A percentile compares a stretch with the other conserved stretches of the same genome.
phyloP scores from a whole-genome alignment of 2,888 invertebrate genomes.

The Lacanobia wlatinum region DNA sequence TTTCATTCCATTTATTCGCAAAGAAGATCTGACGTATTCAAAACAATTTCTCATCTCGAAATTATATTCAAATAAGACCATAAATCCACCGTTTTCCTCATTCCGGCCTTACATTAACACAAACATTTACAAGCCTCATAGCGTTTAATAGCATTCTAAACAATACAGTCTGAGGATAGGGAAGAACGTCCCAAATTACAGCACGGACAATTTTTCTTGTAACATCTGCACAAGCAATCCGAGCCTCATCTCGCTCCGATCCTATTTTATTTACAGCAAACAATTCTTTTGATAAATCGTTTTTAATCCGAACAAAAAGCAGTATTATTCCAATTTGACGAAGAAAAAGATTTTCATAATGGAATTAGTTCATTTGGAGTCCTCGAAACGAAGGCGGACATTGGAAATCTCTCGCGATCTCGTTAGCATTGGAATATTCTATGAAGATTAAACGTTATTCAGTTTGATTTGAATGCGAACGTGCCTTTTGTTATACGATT shows the following conservation, averaged over 20 bases:
- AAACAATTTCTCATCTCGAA: conserved; percentile 24
- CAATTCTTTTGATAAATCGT: conserved; percentile 74
- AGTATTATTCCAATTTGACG: conserved; percentile 68
- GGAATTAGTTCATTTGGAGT: conserved; percentile 70
- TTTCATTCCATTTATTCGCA: conserved; percentile 5
- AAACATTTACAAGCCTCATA: conserved; percentile 55
- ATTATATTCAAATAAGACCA: conserved; percentile 21
- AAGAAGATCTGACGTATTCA: neutral
- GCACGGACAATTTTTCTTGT: conserved; percentile 64
- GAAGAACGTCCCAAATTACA: conserved; percentile 42
- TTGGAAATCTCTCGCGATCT: conserved; percentile 67
- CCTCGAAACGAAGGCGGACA: conserved; percentile 58
- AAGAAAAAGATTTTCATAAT: conserved; percentile 71
- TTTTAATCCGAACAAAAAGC: conserved; percentile 74
- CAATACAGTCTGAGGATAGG: conserved; percentile 24
- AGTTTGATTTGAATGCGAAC: conserved; percentile 65
- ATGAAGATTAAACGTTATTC: conserved; percentile 68
- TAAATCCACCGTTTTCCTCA: conserved; percentile 39
- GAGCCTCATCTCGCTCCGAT: conserved; percentile 61
- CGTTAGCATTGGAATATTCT: conserved; percentile 72
- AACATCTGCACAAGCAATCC: conserved; percentile 67
- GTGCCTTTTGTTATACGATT: conserved; percentile 65
- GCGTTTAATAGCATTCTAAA: conserved; percentile 46
- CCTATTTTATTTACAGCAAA: conserved; percentile 70
- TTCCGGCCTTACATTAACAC: conserved; percentile 43